Percentiles rank a stretch among this genome's conserved stretches.
These are phyloP conservation scores for Plemyria rubiginata DNA, from an alignment of 2,888 invertebrate species.

Conservation along the genomic window DNA sequence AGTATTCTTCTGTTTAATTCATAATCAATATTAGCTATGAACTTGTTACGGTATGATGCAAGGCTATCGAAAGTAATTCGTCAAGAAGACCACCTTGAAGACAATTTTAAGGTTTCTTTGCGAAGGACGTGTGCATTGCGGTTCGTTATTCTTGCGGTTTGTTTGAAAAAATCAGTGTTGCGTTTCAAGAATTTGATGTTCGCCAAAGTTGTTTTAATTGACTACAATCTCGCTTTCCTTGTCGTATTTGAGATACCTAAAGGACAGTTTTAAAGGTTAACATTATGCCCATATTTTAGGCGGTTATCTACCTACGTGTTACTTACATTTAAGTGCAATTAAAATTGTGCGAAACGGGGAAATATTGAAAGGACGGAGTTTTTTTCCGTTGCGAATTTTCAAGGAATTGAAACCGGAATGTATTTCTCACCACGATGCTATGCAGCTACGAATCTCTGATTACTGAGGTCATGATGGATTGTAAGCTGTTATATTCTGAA, in stretches of 20 bases:
- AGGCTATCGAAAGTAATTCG: constrained; percentile 71
- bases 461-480: too few relatives aligned
- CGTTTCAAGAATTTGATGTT: constrained; percentile 43
- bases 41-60: constrained; percentile 47
- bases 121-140: constrained; percentile 49
- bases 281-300: constrained; percentile 38
- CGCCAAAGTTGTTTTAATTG: constrained; percentile 40
- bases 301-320: constrained; percentile 28
- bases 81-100: constrained; percentile 64
- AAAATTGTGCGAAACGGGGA: constrained; percentile 44
- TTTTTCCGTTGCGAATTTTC: constrained; percentile 44
- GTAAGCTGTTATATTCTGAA: too few relatives aligned
- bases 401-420: constrained; percentile 49
- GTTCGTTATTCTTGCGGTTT: constrained; percentile 46
- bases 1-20: constrained; percentile 54
- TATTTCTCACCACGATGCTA: constrained; percentile 33
- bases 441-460: background rate
- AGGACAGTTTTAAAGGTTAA: constrained; percentile 40
- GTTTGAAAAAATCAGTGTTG: constrained; percentile 40
- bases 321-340: constrained; percentile 35
- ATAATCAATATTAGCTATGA: constrained; percentile 45
- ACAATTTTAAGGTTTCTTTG: constrained; percentile 66
- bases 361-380: constrained; percentile 45
- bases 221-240: constrained; percentile 40
- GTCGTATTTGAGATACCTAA: constrained; percentile 41